Percentiles rank a stretch among this genome's conserved stretches.
phyloP scores from a whole-genome alignment of 1,140 invertebrate genomes.

The Drosophila equinoxialis region DNA sequence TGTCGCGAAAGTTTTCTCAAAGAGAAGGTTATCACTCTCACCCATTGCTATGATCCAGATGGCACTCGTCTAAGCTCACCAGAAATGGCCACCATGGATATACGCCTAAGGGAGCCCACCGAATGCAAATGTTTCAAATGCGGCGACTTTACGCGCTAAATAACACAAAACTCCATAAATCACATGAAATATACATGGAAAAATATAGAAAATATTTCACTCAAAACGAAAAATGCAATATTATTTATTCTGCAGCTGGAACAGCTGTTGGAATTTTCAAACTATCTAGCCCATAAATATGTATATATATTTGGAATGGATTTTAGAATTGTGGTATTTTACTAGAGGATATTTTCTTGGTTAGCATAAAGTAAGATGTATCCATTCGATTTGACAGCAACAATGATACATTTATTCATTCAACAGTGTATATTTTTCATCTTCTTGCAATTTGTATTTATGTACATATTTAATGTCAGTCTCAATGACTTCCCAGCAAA shows the following conservation, averaged over 20 bases:
- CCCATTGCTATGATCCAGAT: slow-evolving; percentile 94
- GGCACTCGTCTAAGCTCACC: slow-evolving; percentile 88
- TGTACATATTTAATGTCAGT: no score
- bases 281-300: not conserved
- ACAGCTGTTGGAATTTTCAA: not conserved
- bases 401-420: no score
- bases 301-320: not conserved
- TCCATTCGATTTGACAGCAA: no score
- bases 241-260: not conserved
- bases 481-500: no score
- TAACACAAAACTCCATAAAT: not conserved
- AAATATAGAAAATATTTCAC: slow-evolving; percentile 40
- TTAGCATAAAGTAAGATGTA: not conserved
- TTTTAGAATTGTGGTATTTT: not conserved
- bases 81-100: slow-evolving; percentile 88
- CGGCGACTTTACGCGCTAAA: slow-evolving; percentile 88
- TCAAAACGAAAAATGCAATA: slow-evolving; percentile 6
- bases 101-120: slow-evolving; percentile 92
- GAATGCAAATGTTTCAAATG: slow-evolving; percentile 96
- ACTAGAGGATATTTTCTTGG: not conserved
- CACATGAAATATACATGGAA: slow-evolving; percentile 5
- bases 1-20: slow-evolving; percentile 93
- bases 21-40: slow-evolving; percentile 90
- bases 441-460: no score
- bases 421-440: no score